A percentile compares a stretch with the other conserved stretches of the same genome.
Evolutionary conservation across 2,113 vertebrate species (phyloP).

Genomic region (Atractosteus spatula): DNA sequence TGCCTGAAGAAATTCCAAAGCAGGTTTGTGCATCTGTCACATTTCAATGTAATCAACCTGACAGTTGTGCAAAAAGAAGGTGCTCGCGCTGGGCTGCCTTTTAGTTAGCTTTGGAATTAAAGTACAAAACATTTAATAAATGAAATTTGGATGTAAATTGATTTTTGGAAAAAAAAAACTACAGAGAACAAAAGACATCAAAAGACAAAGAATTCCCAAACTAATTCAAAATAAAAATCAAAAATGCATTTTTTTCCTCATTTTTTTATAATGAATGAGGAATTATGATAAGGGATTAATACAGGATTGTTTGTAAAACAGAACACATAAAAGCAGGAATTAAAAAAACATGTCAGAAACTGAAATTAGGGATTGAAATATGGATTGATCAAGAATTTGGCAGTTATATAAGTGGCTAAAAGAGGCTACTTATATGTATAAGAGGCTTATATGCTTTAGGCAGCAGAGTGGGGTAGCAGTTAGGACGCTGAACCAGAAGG

Average conservation of each 20-base stretch:
- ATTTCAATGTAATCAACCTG: slow-evolving; percentile 17
- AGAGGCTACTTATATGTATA: too few species aligned
- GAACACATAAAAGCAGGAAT: too few species aligned
- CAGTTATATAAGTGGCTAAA: too few species aligned
- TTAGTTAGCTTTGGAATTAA: slow-evolving; percentile 14
- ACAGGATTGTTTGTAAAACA: too few species aligned
- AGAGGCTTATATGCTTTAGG: too few species aligned
- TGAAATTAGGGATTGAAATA: too few species aligned
- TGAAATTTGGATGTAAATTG: slow-evolving; percentile 16
- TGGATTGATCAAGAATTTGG: too few species aligned
- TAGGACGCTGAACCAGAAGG: too few species aligned
- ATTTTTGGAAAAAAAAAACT: slow-evolving; percentile 11
- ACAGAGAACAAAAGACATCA: slow-evolving; percentile 12
- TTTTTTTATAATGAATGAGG: too few species aligned
- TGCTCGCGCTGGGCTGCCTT: neutral
- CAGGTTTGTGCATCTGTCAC: slow-evolving; percentile 11
- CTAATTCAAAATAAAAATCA: slow-evolving; percentile 7
- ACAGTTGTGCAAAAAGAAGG: slow-evolving; percentile 1
- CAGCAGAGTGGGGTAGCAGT: too few species aligned
- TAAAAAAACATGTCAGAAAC: too few species aligned
- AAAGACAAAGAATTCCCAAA: slow-evolving; percentile 17
- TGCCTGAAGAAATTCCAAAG: slow-evolving; percentile 1
- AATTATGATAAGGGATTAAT: too few species aligned
- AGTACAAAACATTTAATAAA: slow-evolving; percentile 14
- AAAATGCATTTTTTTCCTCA: neutral